phyloP scores from a whole-genome alignment of 2,113 vertebrate genomes.

The Heterochromis multidens region DNA sequence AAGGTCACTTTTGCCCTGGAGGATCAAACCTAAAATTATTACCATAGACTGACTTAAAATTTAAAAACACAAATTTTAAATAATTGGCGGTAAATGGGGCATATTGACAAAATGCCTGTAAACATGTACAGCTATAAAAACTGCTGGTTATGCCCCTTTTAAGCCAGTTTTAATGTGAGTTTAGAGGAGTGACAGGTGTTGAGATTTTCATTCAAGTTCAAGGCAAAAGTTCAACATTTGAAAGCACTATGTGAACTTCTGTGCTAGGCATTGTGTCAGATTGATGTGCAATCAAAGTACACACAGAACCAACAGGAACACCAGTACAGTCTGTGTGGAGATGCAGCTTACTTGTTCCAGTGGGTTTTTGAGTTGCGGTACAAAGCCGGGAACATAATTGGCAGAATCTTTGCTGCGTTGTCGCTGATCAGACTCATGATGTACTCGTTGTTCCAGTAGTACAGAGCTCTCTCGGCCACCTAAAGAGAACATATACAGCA shows the following conservation, averaged over 20 bases:
- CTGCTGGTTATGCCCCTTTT: not conserved
- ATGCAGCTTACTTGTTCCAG: constrained; percentile 94
- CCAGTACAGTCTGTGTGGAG: not conserved
- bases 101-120: not conserved
- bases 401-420: constrained; percentile 95
- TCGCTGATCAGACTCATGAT: constrained; percentile 98
- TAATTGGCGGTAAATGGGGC: not conserved
- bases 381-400: constrained; percentile 97
- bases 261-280: not conserved
- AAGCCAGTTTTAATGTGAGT: not conserved
- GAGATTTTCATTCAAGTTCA: not conserved
- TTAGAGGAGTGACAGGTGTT: not conserved
- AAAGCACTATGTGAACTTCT: not conserved
- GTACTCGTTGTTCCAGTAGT: constrained; percentile 97
- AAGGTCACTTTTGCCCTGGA: not conserved
- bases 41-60: not conserved
- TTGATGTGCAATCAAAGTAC: not conserved
- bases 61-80: not conserved
- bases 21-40: not conserved
- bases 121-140: not conserved
- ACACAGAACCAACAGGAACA: not conserved
- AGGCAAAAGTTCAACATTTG: not conserved
- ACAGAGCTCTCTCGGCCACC: constrained; percentile 93
- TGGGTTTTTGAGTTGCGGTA: constrained; percentile 99
- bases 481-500: constrained; percentile 35